A percentile compares a stretch with the other conserved stretches of the same genome.
Evolutionary conservation across 2,888 invertebrate genomes (phyloP).

Genomic region (Pristionchus japonicus): DNA sequence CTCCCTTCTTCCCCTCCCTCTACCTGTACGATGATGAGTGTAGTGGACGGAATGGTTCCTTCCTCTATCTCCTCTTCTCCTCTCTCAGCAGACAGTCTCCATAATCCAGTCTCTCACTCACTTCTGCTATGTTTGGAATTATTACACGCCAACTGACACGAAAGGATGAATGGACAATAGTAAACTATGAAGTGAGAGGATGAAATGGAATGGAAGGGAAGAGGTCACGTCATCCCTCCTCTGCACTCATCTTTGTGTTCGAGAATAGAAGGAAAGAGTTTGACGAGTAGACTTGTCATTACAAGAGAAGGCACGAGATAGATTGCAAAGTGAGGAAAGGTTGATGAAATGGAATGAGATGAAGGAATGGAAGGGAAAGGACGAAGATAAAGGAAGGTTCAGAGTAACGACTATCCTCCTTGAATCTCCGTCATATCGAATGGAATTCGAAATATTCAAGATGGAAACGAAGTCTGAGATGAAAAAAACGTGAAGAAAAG

Average conservation of each 20-base stretch:
- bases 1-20: neutral
- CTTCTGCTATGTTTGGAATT: neutral
- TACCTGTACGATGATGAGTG: neutral
- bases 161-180: neutral
- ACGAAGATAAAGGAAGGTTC: neutral
- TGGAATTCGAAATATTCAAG: neutral
- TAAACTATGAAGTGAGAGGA: neutral
- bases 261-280: neutral
- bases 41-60: neutral
- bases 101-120: neutral
- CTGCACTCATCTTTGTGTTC: neutral
- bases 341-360: neutral
- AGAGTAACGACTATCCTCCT: neutral
- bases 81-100: neutral
- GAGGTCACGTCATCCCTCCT: neutral
- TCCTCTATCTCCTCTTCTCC: neutral
- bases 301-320: neutral
- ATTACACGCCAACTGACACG: neutral
- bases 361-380: neutral
- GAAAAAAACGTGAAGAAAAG: neutral
- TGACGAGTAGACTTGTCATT: conserved; percentile 4
- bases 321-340: neutral
- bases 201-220: neutral
- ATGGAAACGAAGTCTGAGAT: neutral
- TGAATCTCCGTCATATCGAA: neutral